Percentiles rank a stretch among this genome's conserved stretches.
Evolutionary conservation across 2,888 invertebrate genomes (phyloP).

Genomic region (Xestobium rufovillosum): DNA sequence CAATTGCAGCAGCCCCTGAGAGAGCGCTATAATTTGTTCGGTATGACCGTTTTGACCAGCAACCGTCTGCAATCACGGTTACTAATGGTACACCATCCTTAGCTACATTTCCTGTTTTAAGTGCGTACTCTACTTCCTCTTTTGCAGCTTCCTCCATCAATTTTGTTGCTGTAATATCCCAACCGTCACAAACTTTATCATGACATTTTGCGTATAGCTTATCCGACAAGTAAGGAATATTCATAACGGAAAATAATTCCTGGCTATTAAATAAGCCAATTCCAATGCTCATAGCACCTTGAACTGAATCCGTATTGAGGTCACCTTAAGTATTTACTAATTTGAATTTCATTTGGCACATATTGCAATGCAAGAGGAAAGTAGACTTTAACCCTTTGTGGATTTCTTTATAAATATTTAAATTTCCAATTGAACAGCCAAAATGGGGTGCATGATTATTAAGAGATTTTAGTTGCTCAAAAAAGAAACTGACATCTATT

Average conservation of each 20-base stretch:
- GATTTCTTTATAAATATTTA: slow-evolving; percentile 2
- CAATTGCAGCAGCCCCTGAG: slow-evolving; percentile 14
- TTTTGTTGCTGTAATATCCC: slow-evolving; percentile 1
- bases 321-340: too few relatives aligned
- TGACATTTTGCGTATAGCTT: slow-evolving; percentile 4
- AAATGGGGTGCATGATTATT: not conserved
- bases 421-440: slow-evolving; percentile 2
- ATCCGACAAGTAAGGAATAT: not conserved
- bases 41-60: not conserved
- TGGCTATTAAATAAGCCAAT: not conserved
- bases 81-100: not conserved
- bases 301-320: not conserved
- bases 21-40: slow-evolving; percentile 24
- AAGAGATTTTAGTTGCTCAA: not conserved
- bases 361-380: too few relatives aligned
- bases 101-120: not conserved
- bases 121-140: slow-evolving; percentile 2
- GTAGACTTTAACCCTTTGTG: not conserved
- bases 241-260: not conserved
- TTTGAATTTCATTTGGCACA: not conserved
- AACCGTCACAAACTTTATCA: not conserved
- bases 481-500: not conserved
- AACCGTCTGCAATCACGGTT: not conserved
- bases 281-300: slow-evolving; percentile 4
- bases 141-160: slow-evolving; percentile 6